Percentiles rank a stretch among this genome's conserved stretches.
Conservation (phyloP, 1,140 invertebrate genomes). For the Drosophila tsacasi region DNA sequence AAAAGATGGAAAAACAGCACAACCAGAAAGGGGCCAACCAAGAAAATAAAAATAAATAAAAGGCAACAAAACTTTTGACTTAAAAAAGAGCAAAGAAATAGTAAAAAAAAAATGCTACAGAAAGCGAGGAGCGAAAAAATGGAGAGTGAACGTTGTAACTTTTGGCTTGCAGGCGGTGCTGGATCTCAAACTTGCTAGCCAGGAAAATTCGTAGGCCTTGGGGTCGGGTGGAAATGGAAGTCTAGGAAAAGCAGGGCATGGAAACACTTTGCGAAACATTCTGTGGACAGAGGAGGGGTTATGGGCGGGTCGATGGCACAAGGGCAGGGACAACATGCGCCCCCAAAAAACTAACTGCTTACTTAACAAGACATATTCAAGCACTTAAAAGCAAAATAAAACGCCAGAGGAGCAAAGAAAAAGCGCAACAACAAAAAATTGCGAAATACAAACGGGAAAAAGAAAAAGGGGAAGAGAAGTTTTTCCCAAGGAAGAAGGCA, state of each 20-base stretch:
- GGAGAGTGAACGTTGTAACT: constrained; percentile 60
- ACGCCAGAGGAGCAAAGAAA: constrained; percentile 21
- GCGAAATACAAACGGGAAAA: neutral
- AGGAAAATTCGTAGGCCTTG: constrained; percentile 38
- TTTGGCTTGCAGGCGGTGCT: constrained; percentile 55
- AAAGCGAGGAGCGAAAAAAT: constrained; percentile 36
- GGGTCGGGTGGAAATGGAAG: neutral
- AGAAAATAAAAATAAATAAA: constrained; percentile 69
- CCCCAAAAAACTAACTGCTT: constrained; percentile 78
- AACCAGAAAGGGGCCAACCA: constrained; percentile 25
- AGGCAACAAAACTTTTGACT: constrained; percentile 71
- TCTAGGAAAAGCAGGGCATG: neutral
- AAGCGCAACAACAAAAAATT: constrained; percentile 5
- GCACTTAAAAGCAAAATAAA: constrained; percentile 82
- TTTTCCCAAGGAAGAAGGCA: neutral
- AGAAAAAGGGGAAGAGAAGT: neutral
- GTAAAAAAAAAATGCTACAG: constrained; percentile 7
- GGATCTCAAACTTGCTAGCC: constrained; percentile 45
- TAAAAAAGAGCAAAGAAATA: neutral
- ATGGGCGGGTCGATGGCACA: neutral
- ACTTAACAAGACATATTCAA: constrained; percentile 83
- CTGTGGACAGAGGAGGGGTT: neutral
- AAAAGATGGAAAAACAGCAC: constrained; percentile 13
- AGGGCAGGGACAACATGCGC: constrained; percentile 45
- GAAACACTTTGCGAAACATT: constrained; percentile 58